Conservation (phyloP, 2,888 invertebrate species). For the Rhorus exstirpatorius region DNA sequence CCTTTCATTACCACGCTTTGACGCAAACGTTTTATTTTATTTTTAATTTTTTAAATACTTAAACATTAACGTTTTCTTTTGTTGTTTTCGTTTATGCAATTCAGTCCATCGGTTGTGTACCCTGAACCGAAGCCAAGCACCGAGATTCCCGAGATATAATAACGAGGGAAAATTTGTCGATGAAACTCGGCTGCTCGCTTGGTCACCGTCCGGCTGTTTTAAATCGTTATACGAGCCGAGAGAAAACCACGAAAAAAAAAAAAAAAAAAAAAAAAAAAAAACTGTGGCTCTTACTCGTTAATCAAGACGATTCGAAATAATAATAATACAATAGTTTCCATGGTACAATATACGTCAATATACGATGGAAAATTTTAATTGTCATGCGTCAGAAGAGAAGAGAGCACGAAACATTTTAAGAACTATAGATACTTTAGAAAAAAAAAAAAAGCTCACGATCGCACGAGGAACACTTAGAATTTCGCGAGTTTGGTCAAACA, state of each 20-base stretch:
- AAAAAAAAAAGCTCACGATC: slow-evolving; percentile 25
- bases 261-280: slow-evolving; percentile 22
- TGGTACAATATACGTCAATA: slow-evolving; percentile 48
- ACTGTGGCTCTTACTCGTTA: background rate
- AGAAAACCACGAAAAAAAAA: slow-evolving; percentile 36
- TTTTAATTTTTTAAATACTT: slow-evolving; percentile 18
- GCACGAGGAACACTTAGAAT: slow-evolving; percentile 56
- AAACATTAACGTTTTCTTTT: slow-evolving; percentile 11
- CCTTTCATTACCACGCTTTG: slow-evolving; percentile 13
- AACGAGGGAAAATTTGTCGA: background rate
- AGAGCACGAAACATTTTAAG: slow-evolving; percentile 41
- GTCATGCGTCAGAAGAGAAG: slow-evolving; percentile 47
- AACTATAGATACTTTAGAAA: background rate
- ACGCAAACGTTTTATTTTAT: background rate
- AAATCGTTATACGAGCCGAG: slow-evolving; percentile 49
- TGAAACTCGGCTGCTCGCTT: slow-evolving; percentile 44
- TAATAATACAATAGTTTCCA: slow-evolving; percentile 46
- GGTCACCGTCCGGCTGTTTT: slow-evolving; percentile 60
- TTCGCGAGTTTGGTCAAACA: slow-evolving; percentile 13
- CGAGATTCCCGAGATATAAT: slow-evolving; percentile 37
- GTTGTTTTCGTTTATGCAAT: slow-evolving; percentile 26
- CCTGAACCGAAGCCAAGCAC: slow-evolving; percentile 64
- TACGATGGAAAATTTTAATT: slow-evolving; percentile 8
- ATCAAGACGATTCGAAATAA: slow-evolving; percentile 34
- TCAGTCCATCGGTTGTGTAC: slow-evolving; percentile 58